Base-by-base conservation (phyloP, 2,888 invertebrate species). In the Neoascia interrupta region DNA sequence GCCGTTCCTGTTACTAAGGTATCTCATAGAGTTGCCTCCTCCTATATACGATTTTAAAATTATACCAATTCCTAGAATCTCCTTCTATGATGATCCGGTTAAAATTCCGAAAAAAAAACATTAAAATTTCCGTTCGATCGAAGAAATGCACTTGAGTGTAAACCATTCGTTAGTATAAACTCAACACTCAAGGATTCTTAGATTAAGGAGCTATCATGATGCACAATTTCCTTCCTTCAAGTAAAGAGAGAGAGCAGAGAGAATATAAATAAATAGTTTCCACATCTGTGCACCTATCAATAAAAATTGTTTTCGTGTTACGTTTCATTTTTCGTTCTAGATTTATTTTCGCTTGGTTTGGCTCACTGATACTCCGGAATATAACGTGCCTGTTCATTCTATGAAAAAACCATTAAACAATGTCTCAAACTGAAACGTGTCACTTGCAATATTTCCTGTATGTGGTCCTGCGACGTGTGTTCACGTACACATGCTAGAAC, bases 391-490 rank as follows among this genome's bases (percentile, higher is more conserved):
- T 28, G 54, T 13, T 47, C 39, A 26, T 60, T 66, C 36, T 23
- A 79, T 66, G 39, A 60, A 66, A 56, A 79, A 73, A 61, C 41
- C 79, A 79, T 79, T 79, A 79, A 79, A 73, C 79, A 79, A 73
- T 68, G 79, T 73, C 66, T 61, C 79, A 49, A 66, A 79, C 60
- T 61, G 21, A 54, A 61, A 73, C 79, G 79, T 72, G 72, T 73
- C 79, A 66, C 60, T 73, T 61, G 61, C 66, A 73, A 73, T 68
- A 79, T 79, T 66, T 73, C 73, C 73, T 54, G 66, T 56, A 68
- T 79, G 73, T 68, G 51, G 60, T 56, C 18, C 41, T 60, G 49
- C 60, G 64, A 79, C 76, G 66, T 79, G 76, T 72, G 21, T 60
- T 72, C 76, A 72, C 36, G 66, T 61, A 60, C 64, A 21, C n/a